phyloP scores from a whole-genome alignment of 2,888 invertebrate genomes.

The Eustalomyia histrio region DNA sequence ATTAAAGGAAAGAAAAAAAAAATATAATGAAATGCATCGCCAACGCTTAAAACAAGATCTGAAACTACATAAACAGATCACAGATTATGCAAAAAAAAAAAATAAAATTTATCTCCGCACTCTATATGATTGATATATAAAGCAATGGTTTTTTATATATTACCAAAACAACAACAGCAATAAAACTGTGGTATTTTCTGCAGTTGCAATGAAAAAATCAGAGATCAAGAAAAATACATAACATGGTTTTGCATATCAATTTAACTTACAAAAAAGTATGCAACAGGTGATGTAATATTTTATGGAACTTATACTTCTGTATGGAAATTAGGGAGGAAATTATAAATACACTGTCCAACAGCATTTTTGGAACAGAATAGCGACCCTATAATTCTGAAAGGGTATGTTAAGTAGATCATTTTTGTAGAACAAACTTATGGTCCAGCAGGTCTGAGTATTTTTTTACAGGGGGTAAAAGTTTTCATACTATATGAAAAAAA shows the following conservation, averaged over 20 bases:
- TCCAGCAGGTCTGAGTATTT: too few species aligned
- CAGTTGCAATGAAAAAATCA: conserved; percentile 4
- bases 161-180: conserved; percentile 7
- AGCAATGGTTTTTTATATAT: conserved; percentile 27
- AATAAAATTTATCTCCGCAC: too few species aligned
- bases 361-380: too few species aligned
- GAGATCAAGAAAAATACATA: not conserved
- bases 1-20: not conserved
- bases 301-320: too few species aligned
- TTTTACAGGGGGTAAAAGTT: too few species aligned
- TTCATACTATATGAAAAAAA: too few species aligned
- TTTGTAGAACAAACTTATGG: too few species aligned
- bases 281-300: too few species aligned
- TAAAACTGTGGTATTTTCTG: not conserved
- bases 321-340: too few species aligned
- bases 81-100: conserved; percentile 22
- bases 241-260: conserved; percentile 57
- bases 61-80: conserved; percentile 8
- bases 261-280: not conserved
- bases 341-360: too few species aligned
- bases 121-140: conserved; percentile 52
- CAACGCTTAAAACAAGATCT: conserved; percentile 47
- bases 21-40: conserved; percentile 32
- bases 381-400: too few species aligned
- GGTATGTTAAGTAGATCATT: too few species aligned